These are phyloP conservation scores for Calyptommatus sinebrachiatus DNA, from an alignment of 2,113 vertebrate species.

Conservation along the genomic window DNA sequence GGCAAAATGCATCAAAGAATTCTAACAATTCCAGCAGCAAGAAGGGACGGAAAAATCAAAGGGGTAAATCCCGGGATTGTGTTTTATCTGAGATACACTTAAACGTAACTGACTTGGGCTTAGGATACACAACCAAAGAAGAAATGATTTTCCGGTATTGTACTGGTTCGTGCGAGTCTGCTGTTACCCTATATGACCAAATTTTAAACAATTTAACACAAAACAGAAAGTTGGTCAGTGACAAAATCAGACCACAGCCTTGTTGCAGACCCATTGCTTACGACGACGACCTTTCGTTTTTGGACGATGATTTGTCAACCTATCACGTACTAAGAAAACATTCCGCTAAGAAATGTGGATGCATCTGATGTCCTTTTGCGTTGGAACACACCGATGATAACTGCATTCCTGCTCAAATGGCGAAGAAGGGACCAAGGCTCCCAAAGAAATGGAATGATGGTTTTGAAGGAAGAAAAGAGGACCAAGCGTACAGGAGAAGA, in stretches of 20 bases:
- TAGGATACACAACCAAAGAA: constrained; percentile 96
- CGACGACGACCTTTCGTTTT: constrained; percentile 93
- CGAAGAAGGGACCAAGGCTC: constrained; percentile 78
- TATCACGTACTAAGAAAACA: constrained; percentile 97
- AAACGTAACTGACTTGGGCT: constrained; percentile 93
- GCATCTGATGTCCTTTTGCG: constrained; percentile 77
- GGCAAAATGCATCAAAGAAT: constrained; percentile 75
- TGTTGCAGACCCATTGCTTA: constrained; percentile 94
- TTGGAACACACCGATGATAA: constrained; percentile 53
- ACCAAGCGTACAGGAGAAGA: constrained; percentile 70
- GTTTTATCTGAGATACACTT: constrained; percentile 92
- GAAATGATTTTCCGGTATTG: constrained; percentile 96
- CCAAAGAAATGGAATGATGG: constrained; percentile 53
- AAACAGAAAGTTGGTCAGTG: constrained; percentile 90
- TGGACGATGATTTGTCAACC: constrained; percentile 88
- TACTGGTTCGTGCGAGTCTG: constrained; percentile 90
- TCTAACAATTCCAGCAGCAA: constrained; percentile 64
- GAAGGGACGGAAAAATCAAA: constrained; percentile 71
- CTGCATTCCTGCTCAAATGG: constrained; percentile 74
- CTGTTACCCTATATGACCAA: constrained; percentile 94
- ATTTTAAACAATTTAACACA: constrained; percentile 95
- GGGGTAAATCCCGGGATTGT: constrained; percentile 83
- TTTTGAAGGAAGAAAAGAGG: constrained; percentile 67
- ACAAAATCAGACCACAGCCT: constrained; percentile 84
- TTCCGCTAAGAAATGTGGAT: constrained; percentile 94